phyloP scores from a whole-genome alignment of 2,888 invertebrate genomes.

The Drosophila infuscata region DNA sequence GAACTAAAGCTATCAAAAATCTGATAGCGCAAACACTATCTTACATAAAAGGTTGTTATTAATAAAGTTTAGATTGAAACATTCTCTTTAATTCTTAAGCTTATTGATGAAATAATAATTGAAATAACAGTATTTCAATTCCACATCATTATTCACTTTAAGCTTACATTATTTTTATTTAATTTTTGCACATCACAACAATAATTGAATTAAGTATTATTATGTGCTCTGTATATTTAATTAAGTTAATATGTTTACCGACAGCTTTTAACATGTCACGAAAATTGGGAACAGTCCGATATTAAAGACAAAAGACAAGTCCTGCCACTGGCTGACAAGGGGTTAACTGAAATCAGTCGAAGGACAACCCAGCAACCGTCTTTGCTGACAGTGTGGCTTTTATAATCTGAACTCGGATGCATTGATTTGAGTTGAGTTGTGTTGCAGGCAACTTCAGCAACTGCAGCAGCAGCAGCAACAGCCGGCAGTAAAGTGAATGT shows the following conservation, averaged over 20 bases:
- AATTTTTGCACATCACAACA: background rate
- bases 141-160: background rate
- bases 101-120: background rate
- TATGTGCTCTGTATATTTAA: background rate
- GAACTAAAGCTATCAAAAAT: no score
- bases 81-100: background rate
- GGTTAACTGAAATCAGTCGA: conserved; percentile 36
- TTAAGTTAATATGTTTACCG: background rate
- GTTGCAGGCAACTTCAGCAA: conserved; percentile 56
- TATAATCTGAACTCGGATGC: conserved; percentile 11
- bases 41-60: background rate
- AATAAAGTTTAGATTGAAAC: no score
- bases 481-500: conserved; percentile 45
- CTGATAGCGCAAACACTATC: no score
- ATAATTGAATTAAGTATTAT: background rate
- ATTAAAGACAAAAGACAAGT: conserved; percentile 12
- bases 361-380: conserved; percentile 30
- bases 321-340: conserved; percentile 25
- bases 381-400: conserved; percentile 53
- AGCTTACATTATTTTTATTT: background rate
- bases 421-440: conserved; percentile 45
- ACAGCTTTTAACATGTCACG: background rate
- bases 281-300: conserved; percentile 13
- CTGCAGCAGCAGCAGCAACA: conserved; percentile 19
- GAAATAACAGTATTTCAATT: background rate